Base-by-base conservation (phyloP, 2,797 vertebrate species). In the Myotis planiceps region DNA sequence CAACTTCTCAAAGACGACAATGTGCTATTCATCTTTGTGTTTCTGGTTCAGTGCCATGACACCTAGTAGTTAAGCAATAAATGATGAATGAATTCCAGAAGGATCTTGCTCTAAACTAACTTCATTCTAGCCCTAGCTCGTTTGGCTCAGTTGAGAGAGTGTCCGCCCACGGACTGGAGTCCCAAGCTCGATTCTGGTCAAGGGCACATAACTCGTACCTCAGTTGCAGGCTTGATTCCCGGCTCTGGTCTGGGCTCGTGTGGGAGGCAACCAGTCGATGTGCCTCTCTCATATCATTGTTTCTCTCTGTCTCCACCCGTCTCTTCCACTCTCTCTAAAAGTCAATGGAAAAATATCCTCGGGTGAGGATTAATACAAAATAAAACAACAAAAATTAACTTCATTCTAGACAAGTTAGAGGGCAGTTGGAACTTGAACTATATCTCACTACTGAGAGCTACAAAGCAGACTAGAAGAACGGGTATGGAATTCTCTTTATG, bases 31-130 rank as follows among this genome's bases (percentile, higher is more conserved):
- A 71, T 91, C 68, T 88, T 85, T 29, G 15, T 81, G 15, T 91
- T 88, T 88, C 72, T 93, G 79, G 88, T 39, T 75, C 68, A 45
- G 6, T 53, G 90, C 58, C 75, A 42, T 72, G 29, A 92, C 60
- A 88, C 71, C 68, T 45, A 76, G 47, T 76, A 85, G 79, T 88
- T 90, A 90, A 65, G 60, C 32, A 39, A 15, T 89, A 89, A 85
- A 60, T 71, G 86, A 51, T 84, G 84, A 94, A 51, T 92, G 89
- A 88, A 66, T 92, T 92, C 53, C 86, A 68, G 72, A 91, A 94
- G 53, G 34, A 49, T 88, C 42, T 84, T 66, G 76, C 25, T 83
- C 53, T 93, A 76, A 93, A 81, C 72, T 74, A 79, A 86, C 51
- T 80, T 12, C 58, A 60, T 60, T 29, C 58, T 60, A 60, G 58